Conservation (phyloP, 2,888 invertebrate genomes). For the Neoascia interrupta region DNA sequence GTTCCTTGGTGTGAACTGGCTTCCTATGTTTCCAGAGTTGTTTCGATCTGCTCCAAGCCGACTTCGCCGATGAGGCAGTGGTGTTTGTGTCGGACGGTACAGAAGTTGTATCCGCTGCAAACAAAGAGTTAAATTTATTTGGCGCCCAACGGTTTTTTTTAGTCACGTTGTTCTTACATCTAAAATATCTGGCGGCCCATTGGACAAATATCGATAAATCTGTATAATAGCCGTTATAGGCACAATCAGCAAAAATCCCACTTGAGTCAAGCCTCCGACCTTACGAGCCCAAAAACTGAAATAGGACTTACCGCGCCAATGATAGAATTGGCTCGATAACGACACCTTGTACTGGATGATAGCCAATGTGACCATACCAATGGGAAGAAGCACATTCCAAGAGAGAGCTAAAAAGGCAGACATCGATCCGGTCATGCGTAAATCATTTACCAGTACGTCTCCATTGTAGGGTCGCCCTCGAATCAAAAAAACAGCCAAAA, state of each 20-base stretch:
- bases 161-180: slow-evolving; percentile 84
- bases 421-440: slow-evolving; percentile 81
- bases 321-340: slow-evolving; percentile 84
- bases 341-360: slow-evolving; percentile 87
- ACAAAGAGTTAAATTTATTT: too few species aligned
- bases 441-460: slow-evolving; percentile 78
- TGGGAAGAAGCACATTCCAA: slow-evolving; percentile 93
- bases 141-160: too few species aligned
- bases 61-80: slow-evolving; percentile 74
- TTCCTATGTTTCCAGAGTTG: slow-evolving; percentile 64
- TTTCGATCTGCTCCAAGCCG: slow-evolving; percentile 69
- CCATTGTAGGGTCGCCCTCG: slow-evolving; percentile 92
- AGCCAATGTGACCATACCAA: slow-evolving; percentile 87
- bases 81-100: slow-evolving; percentile 86
- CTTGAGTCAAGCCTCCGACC: slow-evolving; percentile 87
- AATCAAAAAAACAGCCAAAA: slow-evolving; percentile 91
- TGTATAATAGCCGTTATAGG: slow-evolving; percentile 82
- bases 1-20: slow-evolving; percentile 37
- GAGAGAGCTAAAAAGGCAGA: slow-evolving; percentile 87
- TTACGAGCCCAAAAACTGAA: slow-evolving; percentile 91
- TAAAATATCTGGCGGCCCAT: slow-evolving; percentile 91
- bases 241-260: slow-evolving; percentile 87
- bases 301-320: slow-evolving; percentile 86
- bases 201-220: slow-evolving; percentile 88
- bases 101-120: slow-evolving; percentile 89